phyloP scores from a whole-genome alignment of 2,797 vertebrate species.

The Salarias fasciatus region DNA sequence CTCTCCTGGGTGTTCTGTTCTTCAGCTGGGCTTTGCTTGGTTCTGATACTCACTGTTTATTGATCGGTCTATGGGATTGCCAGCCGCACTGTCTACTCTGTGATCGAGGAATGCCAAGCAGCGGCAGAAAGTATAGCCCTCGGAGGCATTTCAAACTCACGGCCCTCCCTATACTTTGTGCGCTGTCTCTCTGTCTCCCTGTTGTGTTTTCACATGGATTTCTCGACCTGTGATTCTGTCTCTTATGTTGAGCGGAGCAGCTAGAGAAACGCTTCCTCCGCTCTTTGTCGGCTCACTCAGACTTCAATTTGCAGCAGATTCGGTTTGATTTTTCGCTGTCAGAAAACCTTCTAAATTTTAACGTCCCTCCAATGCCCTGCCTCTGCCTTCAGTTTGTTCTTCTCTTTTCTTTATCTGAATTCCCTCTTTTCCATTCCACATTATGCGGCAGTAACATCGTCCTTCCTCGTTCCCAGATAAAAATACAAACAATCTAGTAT shows the following conservation, averaged over 20 bases:
- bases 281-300: slow-evolving; percentile 1
- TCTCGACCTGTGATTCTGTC: slow-evolving; percentile 21
- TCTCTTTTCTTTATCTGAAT: slow-evolving; percentile 6
- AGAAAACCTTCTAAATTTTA: neutral
- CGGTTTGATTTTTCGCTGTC: neutral
- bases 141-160: slow-evolving; percentile 62
- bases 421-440: slow-evolving; percentile 7
- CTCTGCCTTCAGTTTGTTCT: neutral
- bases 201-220: slow-evolving; percentile 82
- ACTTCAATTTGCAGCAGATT: slow-evolving; percentile 13
- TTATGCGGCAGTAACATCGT: slow-evolving; percentile 23
- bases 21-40: slow-evolving; percentile 89
- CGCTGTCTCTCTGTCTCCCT: slow-evolving; percentile 63
- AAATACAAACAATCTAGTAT: too few relatives aligned
- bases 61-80: slow-evolving; percentile 31
- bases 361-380: slow-evolving; percentile 3
- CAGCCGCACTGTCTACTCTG: slow-evolving; percentile 73
- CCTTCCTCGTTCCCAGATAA: slow-evolving; percentile 40
- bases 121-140: slow-evolving; percentile 91
- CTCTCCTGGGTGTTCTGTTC: slow-evolving; percentile 29
- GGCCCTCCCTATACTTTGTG: slow-evolving; percentile 92
- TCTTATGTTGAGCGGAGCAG: slow-evolving; percentile 6
- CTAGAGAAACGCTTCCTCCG: neutral
- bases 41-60: slow-evolving; percentile 44
- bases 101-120: slow-evolving; percentile 90